These are phyloP conservation scores for Pheosia tremula DNA, from an alignment of 2,888 invertebrate genomes.

Conservation along the genomic window DNA sequence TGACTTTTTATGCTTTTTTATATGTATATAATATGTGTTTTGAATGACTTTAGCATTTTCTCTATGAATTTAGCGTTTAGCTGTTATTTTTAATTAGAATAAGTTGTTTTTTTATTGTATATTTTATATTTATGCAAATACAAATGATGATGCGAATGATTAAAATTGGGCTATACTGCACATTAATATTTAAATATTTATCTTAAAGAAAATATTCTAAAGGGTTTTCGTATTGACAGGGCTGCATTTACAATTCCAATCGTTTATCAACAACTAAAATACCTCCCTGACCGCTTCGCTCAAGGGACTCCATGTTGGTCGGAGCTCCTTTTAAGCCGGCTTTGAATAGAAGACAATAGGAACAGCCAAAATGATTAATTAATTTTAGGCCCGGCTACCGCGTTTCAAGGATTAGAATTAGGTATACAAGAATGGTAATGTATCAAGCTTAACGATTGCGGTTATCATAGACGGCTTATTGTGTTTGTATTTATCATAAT, in stretches of 20 bases:
- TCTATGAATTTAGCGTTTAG: too few species aligned
- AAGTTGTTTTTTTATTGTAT: too few species aligned
- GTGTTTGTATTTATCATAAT: not conserved
- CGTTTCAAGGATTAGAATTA: conserved; percentile 19
- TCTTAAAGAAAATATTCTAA: not conserved
- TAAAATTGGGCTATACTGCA: too few species aligned
- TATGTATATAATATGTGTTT: too few species aligned
- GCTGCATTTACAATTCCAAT: not conserved
- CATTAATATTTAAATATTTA: too few species aligned
- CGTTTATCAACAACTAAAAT: conserved; percentile 1
- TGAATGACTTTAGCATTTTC: too few species aligned
- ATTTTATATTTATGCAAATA: too few species aligned
- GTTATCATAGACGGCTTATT: conserved; percentile 9
- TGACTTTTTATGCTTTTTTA: too few species aligned
- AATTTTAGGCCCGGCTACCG: conserved; percentile 18
- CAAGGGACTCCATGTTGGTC: conserved; percentile 4
- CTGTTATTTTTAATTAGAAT: too few species aligned
- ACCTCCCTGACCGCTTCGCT: not conserved
- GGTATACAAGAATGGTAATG: conserved; percentile 17
- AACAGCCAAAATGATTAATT: conserved; percentile 15
- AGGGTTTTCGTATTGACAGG: not conserved
- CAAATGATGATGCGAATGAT: too few species aligned
- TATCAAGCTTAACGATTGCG: conserved; percentile 24
- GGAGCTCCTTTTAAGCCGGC: conserved; percentile 1
- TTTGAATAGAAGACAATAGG: conserved; percentile 11